Base-by-base conservation (phyloP, 2,113 vertebrate genomes). In the Arvicanthis niloticus region DNA sequence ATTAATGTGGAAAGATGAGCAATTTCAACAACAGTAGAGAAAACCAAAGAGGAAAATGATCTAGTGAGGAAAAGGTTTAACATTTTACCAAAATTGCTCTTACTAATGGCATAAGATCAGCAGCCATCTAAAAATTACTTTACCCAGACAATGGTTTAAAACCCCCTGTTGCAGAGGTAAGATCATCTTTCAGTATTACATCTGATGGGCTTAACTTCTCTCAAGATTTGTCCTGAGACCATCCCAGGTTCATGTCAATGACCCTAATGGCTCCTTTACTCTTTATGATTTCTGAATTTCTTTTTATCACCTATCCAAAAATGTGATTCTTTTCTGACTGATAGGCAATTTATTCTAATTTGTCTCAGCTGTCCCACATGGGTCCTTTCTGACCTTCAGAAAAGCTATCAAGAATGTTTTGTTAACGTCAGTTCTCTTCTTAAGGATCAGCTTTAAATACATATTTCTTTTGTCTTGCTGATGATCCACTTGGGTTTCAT, bases 321-420 rank as follows among this genome's bases (percentile, higher is more conserved):
- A 93, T 85, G 62, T 62, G 24, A 88, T 24, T 17, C 8, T 89
- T 94, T 16, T 62, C 17, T 48, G 29, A 87, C 48, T 81, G 19
- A 62, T 42, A 95, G 88, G 15, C 24, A 67, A 76, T n/a, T 86
- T 77, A 60, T 94, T 94, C 34, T 91, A 65, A 42, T 76, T 82
- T 72, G 88, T 84, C 24, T 80, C 51, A 89, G n/a, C 34, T 21
- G 48, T 51, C 4, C 48, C 72, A 24, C n/a, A 2, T 5, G 8
- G 42, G 68, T 13, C 13, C 34, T 88, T 77, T 89, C 42, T 76
- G 75, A 89, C 9, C 65, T 4, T 13, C 42, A 84, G n/a, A 89
- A 81, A 96, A 58, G 7, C 51, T 29, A 89, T 76, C 56, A 91
- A 62, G 65, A 62, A 31, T 78, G n/a, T 88, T 94, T 88, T n/a